Conservation (phyloP, 2,113 vertebrate genomes). For the Catharus fuscescens region DNA sequence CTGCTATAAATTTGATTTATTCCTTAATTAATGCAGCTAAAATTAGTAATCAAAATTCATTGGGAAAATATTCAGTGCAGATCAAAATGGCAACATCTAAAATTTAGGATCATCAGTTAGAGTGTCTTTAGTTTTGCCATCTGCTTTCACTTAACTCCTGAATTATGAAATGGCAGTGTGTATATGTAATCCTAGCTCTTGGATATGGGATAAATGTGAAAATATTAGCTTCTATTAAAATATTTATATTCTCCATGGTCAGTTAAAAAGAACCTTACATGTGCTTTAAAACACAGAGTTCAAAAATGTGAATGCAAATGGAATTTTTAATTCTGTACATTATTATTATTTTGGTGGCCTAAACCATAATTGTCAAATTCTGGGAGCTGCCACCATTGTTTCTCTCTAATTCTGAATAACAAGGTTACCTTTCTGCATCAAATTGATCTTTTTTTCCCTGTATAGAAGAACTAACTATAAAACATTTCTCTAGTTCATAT, state of each 20-base stretch:
- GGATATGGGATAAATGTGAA: background rate
- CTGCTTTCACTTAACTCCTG: constrained; percentile 14
- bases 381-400: background rate
- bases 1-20: constrained; percentile 1
- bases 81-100: background rate
- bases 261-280: background rate
- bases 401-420: background rate
- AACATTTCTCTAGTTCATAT: background rate
- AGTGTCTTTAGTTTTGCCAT: constrained; percentile 11
- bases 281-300: background rate
- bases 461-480: background rate
- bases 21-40: constrained; percentile 34
- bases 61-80: constrained; percentile 24
- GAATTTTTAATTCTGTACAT: background rate
- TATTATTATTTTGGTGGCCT: background rate
- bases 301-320: background rate
- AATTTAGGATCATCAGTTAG: background rate
- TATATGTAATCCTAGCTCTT: background rate
- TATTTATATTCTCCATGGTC: background rate
- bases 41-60: constrained; percentile 42
- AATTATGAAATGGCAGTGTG: background rate
- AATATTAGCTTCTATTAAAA: background rate
- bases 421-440: background rate
- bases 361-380: background rate
- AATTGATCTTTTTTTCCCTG: background rate